A percentile compares a stretch with the other conserved stretches of the same genome.
Evolutionary conservation across 37 sponge, comb jelly and placozoan genomes (phyloP).

Genomic region (Spongilla lacustris): DNA sequence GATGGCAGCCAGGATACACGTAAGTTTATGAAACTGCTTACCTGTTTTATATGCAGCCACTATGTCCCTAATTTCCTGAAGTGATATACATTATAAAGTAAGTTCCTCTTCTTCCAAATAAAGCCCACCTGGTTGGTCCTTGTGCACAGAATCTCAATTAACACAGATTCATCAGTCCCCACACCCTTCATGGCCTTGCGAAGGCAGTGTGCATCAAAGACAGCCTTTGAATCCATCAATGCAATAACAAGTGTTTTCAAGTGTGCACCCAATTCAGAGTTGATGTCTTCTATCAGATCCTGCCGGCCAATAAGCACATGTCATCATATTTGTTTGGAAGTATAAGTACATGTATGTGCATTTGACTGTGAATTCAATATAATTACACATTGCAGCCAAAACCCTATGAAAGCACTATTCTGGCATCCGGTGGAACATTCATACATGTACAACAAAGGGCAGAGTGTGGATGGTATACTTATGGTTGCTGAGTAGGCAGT

Average conservation of each 20-base stretch:
- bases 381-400: too few relatives aligned
- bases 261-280: slow-evolving; percentile 94
- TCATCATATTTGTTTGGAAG: too few relatives aligned
- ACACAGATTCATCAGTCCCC: slow-evolving; percentile 53
- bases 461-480: too few relatives aligned
- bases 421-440: too few relatives aligned
- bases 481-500: too few relatives aligned
- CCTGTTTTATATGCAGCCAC: not conserved
- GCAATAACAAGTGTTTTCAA: slow-evolving; percentile 75
- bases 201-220: slow-evolving; percentile 84
- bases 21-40: not conserved
- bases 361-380: too few relatives aligned
- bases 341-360: too few relatives aligned
- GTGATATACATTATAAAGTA: not conserved
- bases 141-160: slow-evolving; percentile 53
- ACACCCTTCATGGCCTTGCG: slow-evolving; percentile 83
- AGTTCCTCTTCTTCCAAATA: not conserved
- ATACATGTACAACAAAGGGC: too few relatives aligned
- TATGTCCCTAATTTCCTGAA: not conserved
- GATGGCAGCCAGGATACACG: not conserved
- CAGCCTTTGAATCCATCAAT: slow-evolving; percentile 73
- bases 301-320: slow-evolving; percentile 12
- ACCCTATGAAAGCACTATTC: too few relatives aligned
- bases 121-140: not conserved
- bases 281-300: slow-evolving; percentile 91